Conservation (phyloP, 53 echinoderm and acorn worm genomes). For the Zoroaster sp. region DNA sequence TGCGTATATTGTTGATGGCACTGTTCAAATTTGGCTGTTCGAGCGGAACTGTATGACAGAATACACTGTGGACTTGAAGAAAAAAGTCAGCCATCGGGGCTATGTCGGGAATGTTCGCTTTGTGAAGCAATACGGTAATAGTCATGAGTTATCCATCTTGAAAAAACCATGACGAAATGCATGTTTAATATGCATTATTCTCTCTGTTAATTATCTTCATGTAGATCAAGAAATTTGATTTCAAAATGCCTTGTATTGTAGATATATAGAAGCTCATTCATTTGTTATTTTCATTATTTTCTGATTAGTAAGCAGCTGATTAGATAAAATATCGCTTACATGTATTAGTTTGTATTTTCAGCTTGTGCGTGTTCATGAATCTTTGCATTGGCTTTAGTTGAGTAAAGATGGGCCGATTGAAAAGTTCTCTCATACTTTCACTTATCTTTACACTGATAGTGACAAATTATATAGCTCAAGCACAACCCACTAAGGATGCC, state of each 20-base stretch:
- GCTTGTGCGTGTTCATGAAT: not conserved
- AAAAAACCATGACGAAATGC: not conserved
- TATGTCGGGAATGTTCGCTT: conserved; percentile 21
- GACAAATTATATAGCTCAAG: not conserved
- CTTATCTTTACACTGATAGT: not conserved
- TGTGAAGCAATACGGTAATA: conserved; percentile 42
- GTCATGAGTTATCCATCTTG: not conserved
- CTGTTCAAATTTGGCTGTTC: conserved; percentile 46
- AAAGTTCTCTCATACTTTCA: not conserved
- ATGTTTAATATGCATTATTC: not conserved
- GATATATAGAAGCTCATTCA: not conserved
- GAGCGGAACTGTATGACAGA: conserved; percentile 56
- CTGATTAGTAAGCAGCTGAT: not conserved
- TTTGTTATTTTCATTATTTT: not conserved
- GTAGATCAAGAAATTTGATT: not conserved
- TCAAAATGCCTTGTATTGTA: not conserved
- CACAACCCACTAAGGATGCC: not conserved
- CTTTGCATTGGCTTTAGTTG: not conserved
- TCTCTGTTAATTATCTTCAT: not conserved
- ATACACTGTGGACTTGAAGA: not conserved
- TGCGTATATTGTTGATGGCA: conserved; percentile 40
- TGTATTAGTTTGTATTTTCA: not conserved
- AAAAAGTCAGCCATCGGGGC: conserved; percentile 26
- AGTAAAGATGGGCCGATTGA: not conserved
- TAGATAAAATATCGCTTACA: not conserved